Conservation (phyloP, 2,797 vertebrate species). For the Hafferia zeledoni region DNA sequence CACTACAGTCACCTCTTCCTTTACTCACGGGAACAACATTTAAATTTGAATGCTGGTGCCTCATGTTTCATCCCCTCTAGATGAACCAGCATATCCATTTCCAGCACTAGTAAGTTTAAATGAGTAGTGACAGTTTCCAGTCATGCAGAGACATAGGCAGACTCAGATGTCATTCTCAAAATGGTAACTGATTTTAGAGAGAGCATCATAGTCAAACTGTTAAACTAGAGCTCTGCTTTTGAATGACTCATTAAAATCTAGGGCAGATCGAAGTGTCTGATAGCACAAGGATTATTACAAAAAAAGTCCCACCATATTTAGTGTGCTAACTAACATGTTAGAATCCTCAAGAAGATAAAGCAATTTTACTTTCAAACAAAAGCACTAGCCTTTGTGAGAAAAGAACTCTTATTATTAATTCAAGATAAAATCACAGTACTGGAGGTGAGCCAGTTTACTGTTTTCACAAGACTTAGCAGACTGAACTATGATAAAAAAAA, state of each 20-base stretch:
- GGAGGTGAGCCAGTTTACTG: conserved; percentile 18
- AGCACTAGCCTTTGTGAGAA: background rate
- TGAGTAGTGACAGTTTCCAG: conserved; percentile 53
- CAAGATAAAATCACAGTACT: background rate
- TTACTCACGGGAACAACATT: background rate
- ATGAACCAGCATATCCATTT: conserved; percentile 46
- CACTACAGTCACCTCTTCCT: background rate
- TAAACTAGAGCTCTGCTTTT: background rate
- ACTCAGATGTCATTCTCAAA: conserved; percentile 54
- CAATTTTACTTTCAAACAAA: background rate
- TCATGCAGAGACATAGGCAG: conserved; percentile 54
- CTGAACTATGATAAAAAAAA: background rate
- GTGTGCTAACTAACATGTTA: background rate
- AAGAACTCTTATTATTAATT: conserved; percentile 21
- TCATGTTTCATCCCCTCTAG: background rate
- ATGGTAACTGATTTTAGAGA: conserved; percentile 14
- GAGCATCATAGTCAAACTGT: background rate
- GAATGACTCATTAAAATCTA: background rate
- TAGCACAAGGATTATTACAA: background rate
- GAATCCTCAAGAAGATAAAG: background rate
- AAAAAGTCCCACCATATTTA: background rate
- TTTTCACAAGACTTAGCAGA: conserved; percentile 5
- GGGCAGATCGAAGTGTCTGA: background rate
- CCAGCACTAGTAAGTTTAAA: conserved; percentile 43
- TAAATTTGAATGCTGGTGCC: background rate